Percentiles rank a stretch among this genome's conserved stretches.
phyloP scores from a whole-genome alignment of 2,113 vertebrate species.

The Atlantisia rogersi region DNA sequence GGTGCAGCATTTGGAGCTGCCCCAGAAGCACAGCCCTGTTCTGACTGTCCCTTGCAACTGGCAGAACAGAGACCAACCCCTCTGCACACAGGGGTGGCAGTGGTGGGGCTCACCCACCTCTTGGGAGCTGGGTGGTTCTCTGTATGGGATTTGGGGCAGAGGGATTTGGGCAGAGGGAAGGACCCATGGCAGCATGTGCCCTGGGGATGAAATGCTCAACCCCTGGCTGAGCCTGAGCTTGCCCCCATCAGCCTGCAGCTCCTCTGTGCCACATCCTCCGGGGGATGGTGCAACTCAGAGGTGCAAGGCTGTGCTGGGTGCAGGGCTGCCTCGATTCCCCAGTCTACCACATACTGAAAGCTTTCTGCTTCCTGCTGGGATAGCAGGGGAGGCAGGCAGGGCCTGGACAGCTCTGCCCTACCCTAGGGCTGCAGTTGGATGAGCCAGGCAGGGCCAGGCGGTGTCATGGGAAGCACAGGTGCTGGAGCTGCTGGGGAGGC shows the following conservation, averaged over 20 bases:
- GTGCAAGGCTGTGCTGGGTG: not conserved
- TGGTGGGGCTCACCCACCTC: no score
- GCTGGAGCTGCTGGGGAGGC: not conserved
- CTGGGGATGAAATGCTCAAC: not conserved
- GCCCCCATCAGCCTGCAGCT: not conserved
- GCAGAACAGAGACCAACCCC: not conserved
- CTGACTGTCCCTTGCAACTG: not conserved
- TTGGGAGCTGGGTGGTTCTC: not conserved
- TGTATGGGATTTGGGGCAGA: no score
- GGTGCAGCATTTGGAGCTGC: not conserved
- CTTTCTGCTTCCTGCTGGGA: not conserved
- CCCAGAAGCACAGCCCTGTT: not conserved
- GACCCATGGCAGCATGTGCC: not conserved
- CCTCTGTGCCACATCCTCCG: fast-evolving
- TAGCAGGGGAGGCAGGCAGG: not conserved
- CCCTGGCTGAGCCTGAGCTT: not conserved
- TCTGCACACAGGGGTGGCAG: not conserved
- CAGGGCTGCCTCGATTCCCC: not conserved
- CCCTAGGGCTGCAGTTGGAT: fast-evolving
- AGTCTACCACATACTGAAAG: not conserved
- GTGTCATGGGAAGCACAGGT: not conserved
- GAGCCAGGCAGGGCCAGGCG: not conserved
- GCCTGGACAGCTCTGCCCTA: not conserved
- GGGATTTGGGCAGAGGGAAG: not conserved
- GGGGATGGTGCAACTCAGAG: not conserved